Percentiles rank a stretch among this genome's conserved stretches.
These are phyloP conservation scores for Heterotilapia buettikoferi DNA, from an alignment of 2,113 vertebrate species.

Conservation along the genomic window DNA sequence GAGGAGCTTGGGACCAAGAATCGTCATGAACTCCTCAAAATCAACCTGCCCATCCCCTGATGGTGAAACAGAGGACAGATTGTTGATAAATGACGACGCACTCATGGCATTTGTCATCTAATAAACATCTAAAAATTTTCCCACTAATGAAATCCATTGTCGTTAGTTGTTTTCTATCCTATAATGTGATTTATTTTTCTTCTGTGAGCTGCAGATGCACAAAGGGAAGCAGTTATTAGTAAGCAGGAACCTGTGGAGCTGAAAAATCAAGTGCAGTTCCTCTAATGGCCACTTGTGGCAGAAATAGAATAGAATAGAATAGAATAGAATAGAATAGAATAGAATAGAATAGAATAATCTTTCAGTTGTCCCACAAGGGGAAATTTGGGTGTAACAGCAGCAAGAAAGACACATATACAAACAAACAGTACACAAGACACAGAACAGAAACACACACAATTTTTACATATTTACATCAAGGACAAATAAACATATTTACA, in stretches of 20 bases:
- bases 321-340: neutral
- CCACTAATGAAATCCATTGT: neutral
- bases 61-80: slow-evolving; percentile 1
- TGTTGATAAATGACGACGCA: neutral
- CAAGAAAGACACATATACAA: neutral
- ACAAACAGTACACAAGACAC: neutral
- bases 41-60: slow-evolving; percentile 95
- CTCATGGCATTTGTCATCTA: neutral
- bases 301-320: neutral
- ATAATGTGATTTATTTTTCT: neutral
- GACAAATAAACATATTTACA: neutral
- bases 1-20: slow-evolving; percentile 93
- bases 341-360: neutral
- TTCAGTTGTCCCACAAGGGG: neutral
- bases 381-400: neutral
- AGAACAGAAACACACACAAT: neutral
- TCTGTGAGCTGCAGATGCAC: neutral
- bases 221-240: neutral
- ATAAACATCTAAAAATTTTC: neutral
- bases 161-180: neutral
- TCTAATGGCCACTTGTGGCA: neutral
- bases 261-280: neutral
- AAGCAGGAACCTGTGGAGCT: neutral
- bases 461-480: neutral
- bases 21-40: slow-evolving; percentile 98